These are phyloP conservation scores for Bellardia pandia DNA, from an alignment of 2,888 invertebrate species.

Conservation along the genomic window DNA sequence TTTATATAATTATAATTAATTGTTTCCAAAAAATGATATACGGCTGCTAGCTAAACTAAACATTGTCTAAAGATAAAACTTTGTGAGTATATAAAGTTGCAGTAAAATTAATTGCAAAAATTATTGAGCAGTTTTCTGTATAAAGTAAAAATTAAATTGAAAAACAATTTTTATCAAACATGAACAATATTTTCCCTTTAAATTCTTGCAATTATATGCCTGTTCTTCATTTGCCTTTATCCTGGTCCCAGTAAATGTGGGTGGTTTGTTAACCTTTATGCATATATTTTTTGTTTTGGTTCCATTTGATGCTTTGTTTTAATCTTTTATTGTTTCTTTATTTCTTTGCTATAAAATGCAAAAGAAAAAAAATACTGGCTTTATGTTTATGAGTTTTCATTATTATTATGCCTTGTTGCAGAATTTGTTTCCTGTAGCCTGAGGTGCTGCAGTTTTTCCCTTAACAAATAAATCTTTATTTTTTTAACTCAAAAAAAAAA, in stretches of 20 bases:
- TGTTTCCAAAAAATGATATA: no score
- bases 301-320: slow-evolving; percentile 24
- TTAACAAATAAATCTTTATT: slow-evolving; percentile 19
- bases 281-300: slow-evolving; percentile 15
- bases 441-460: slow-evolving; percentile 50
- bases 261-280: slow-evolving; percentile 67
- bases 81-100: no score
- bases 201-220: no score
- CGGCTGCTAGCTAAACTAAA: no score
- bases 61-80: no score
- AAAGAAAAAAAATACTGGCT: slow-evolving; percentile 1
- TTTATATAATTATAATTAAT: no score
- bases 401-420: slow-evolving; percentile 5
- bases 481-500: slow-evolving; percentile 38
- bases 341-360: slow-evolving; percentile 38
- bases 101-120: no score
- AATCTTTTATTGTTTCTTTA: slow-evolving; percentile 29
- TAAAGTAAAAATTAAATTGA: no score
- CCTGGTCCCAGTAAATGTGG: slow-evolving; percentile 43
- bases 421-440: slow-evolving; percentile 53
- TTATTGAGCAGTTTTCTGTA: no score
- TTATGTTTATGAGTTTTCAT: slow-evolving; percentile 15
- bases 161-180: no score
- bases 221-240: neutral
- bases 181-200: neutral